Evolutionary conservation across 92 coral and sea anemone genomes (phyloP).

Genomic region (Ricordea florida): DNA sequence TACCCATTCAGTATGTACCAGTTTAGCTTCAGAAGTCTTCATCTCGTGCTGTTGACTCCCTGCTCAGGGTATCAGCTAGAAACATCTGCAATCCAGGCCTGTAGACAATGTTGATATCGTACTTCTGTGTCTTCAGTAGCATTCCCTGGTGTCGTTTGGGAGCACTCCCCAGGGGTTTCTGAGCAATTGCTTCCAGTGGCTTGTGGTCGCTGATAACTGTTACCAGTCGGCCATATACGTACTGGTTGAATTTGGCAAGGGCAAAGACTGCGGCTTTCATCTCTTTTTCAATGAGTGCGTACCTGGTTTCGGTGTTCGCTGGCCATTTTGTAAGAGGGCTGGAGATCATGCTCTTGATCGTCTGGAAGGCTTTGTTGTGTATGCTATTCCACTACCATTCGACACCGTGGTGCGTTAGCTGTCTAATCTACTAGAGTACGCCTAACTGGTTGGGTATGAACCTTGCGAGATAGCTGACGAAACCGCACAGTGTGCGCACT

Average conservation of each 20-base stretch:
- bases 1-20: constrained; percentile 14
- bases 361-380: constrained; percentile 38
- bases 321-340: constrained; percentile 40
- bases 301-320: constrained; percentile 17
- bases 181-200: constrained; percentile 33
- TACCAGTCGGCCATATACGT: constrained; percentile 16
- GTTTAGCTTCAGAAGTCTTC: constrained; percentile 30
- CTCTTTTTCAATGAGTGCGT: constrained; percentile 37
- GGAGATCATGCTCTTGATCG: constrained; percentile 34
- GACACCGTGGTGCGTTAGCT: constrained; percentile 51
- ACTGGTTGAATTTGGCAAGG: constrained; percentile 30
- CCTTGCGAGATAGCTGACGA: constrained; percentile 58
- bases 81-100: constrained; percentile 1
- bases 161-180: constrained; percentile 40
- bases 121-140: constrained; percentile 25
- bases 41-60: constrained; percentile 27
- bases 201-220: constrained; percentile 24
- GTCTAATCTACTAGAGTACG: constrained; percentile 39
- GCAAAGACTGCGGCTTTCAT: constrained; percentile 24
- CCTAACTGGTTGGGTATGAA: constrained; percentile 57
- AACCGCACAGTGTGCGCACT: constrained; percentile 54
- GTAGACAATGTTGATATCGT: constrained; percentile 16
- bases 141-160: constrained; percentile 50
- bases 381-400: constrained; percentile 44
- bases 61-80: constrained; percentile 8